phyloP scores from a whole-genome alignment of 1,140 invertebrate species.

The Drosophila fuyamai region DNA sequence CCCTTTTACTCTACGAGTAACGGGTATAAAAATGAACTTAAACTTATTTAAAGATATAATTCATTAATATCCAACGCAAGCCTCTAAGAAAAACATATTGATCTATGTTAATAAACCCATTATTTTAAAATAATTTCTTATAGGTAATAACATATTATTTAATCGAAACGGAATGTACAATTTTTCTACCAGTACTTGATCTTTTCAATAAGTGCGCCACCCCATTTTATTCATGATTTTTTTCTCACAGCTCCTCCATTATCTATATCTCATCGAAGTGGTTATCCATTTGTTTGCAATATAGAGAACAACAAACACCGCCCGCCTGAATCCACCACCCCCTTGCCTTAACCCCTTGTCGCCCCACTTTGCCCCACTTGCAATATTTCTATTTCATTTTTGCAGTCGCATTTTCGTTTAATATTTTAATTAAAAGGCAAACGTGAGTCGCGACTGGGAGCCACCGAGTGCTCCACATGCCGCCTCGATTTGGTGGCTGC shows the following conservation, averaged over 20 bases:
- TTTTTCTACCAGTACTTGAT: not conserved
- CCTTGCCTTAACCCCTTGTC: not conserved
- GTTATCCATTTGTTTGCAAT: constrained; percentile 22
- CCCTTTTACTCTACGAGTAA: too few species aligned
- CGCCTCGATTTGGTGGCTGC: constrained; percentile 50
- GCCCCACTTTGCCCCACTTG: constrained; percentile 17
- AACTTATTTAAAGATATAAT: too few species aligned
- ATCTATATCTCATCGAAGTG: constrained; percentile 28
- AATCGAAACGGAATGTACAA: not conserved
- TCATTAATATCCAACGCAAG: too few species aligned
- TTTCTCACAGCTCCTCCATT: constrained; percentile 16
- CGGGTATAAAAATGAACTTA: too few species aligned
- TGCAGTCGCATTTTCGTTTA: constrained; percentile 79
- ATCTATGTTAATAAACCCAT: too few species aligned
- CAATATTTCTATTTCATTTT: constrained; percentile 35
- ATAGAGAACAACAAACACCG: constrained; percentile 7
- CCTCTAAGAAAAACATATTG: too few species aligned
- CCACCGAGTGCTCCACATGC: constrained; percentile 67
- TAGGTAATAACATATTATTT: not conserved
- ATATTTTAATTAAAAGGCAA: constrained; percentile 81
- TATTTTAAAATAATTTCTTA: not conserved
- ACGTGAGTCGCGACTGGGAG: constrained; percentile 62
- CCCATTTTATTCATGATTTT: constrained; percentile 2
- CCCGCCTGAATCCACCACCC: not conserved
- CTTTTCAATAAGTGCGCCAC: not conserved